phyloP scores from a whole-genome alignment of 2,888 invertebrate species.

The Tenodera sinensis region DNA sequence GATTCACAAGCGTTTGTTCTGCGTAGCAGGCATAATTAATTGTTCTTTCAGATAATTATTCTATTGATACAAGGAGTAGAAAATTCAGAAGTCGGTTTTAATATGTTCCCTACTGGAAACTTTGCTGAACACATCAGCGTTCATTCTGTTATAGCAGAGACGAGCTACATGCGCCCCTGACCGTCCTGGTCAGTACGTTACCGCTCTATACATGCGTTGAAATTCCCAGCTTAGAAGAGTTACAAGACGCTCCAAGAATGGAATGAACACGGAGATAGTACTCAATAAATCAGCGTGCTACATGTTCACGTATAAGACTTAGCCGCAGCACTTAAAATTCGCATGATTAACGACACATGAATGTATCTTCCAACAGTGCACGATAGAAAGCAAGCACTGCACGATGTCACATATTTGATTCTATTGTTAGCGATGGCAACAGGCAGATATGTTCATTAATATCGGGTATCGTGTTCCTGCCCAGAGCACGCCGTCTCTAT shows the following conservation, averaged over 20 bases:
- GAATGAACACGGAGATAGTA: background rate
- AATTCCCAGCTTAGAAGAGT: background rate
- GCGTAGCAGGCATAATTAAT: no score
- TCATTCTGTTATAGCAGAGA: no score
- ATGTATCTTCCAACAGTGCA: no score
- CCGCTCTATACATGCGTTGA: background rate
- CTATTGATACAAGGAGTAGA: no score
- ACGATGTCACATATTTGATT: background rate
- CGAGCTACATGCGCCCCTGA: no score
- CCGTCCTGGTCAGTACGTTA: background rate
- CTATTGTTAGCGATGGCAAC: background rate
- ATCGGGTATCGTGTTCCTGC: background rate
- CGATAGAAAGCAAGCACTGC: background rate
- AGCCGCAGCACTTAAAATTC: background rate
- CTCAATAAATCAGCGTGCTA: background rate
- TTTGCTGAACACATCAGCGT: no score
- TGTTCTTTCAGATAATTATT: no score
- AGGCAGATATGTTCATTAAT: background rate
- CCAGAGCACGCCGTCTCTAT: background rate
- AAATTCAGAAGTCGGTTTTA: no score
- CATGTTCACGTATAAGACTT: background rate
- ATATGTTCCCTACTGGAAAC: no score
- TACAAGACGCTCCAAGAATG: background rate
- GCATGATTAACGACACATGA: background rate
- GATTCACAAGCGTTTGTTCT: no score